phyloP scores from a whole-genome alignment of 2,888 invertebrate species.

The Vesta saturnalis region DNA sequence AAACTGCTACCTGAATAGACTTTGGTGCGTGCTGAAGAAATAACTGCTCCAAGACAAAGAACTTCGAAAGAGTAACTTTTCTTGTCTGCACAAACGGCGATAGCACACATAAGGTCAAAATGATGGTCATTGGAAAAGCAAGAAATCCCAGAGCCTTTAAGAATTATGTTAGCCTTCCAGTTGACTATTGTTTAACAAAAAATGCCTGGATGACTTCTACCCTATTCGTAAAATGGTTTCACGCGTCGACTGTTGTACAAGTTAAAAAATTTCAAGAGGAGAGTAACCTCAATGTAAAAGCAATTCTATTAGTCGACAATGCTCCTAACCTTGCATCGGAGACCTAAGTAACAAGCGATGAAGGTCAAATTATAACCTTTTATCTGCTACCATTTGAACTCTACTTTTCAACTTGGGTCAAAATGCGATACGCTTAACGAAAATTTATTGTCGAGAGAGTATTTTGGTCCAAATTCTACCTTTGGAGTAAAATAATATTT shows the following conservation, averaged over 20 bases:
- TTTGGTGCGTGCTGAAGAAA: too few species aligned
- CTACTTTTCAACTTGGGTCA: background rate
- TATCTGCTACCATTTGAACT: background rate
- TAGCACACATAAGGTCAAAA: constrained; percentile 13
- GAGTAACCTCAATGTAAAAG: background rate
- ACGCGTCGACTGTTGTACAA: constrained; percentile 7
- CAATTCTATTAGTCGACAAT: constrained; percentile 19
- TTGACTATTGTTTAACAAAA: constrained; percentile 1
- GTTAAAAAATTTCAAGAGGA: background rate
- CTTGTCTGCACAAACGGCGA: constrained; percentile 11
- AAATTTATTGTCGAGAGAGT: background rate
- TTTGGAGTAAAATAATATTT: too few species aligned
- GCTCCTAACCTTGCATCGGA: constrained; percentile 15
- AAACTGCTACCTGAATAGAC: too few species aligned
- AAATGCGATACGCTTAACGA: too few species aligned
- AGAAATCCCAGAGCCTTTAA: constrained; percentile 16
- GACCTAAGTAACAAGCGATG: constrained; percentile 15
- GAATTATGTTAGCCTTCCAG: background rate
- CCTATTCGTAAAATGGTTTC: constrained; percentile 16
- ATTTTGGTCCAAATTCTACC: background rate
- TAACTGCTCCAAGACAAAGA: too few species aligned
- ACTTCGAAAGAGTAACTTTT: background rate
- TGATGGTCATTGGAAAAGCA: constrained; percentile 19
- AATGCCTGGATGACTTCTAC: constrained; percentile 14
- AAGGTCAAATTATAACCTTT: constrained; percentile 13